Evolutionary conservation across 1,140 invertebrate species (phyloP).

Genomic region (Neodiprion lecontei): DNA sequence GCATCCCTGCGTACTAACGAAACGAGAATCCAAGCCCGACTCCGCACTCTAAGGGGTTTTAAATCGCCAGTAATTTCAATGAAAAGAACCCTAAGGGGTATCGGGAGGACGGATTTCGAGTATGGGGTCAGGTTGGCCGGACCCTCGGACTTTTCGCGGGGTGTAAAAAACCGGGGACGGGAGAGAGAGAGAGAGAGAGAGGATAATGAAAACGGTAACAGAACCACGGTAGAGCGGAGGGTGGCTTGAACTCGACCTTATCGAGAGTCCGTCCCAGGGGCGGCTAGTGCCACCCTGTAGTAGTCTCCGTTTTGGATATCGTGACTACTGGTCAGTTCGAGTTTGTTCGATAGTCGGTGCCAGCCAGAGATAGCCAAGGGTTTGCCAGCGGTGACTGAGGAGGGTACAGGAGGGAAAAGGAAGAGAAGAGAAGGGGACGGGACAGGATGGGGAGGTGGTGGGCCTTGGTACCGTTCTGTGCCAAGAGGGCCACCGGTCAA

Average conservation of each 20-base stretch:
- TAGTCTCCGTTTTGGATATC: constrained; percentile 45
- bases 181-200: constrained; percentile 20
- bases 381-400: constrained; percentile 20
- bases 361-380: constrained; percentile 53
- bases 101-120: too few relatives aligned
- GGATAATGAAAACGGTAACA: background rate
- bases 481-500: constrained; percentile 64
- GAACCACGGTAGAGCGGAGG: too few relatives aligned
- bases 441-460: constrained; percentile 37
- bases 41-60: too few relatives aligned
- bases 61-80: too few relatives aligned
- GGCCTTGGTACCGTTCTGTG: constrained; percentile 60
- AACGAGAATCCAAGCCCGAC: too few relatives aligned
- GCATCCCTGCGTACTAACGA: too few relatives aligned
- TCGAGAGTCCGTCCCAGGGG: too few relatives aligned
- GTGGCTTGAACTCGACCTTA: too few relatives aligned
- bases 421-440: constrained; percentile 39
- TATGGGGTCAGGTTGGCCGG: too few relatives aligned
- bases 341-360: constrained; percentile 65
- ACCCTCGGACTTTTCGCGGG: too few relatives aligned
- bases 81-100: too few relatives aligned
- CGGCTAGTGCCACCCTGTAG: constrained; percentile 1
- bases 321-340: constrained; percentile 65
- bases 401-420: constrained; percentile 10
- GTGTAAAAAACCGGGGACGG: background rate